A percentile compares a stretch with the other conserved stretches of the same genome.
These are phyloP conservation scores for Cydia strobilella DNA, from an alignment of 1,140 invertebrate genomes.

Conservation along the genomic window DNA sequence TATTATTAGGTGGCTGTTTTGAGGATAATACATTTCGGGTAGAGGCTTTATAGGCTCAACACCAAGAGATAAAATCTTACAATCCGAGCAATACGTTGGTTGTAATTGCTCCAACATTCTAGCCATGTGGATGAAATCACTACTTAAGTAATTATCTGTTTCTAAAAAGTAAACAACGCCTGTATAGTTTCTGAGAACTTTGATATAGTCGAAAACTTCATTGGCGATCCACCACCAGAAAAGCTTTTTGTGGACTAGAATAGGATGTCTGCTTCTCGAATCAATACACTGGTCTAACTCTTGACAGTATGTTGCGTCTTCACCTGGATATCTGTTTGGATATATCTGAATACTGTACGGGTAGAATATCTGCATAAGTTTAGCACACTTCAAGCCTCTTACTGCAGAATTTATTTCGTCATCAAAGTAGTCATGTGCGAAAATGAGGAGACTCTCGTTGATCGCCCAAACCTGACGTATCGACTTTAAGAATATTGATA, in stretches of 20 bases:
- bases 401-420: constrained; percentile 45
- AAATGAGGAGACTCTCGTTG: constrained; percentile 44
- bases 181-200: constrained; percentile 38
- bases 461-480: constrained; percentile 41
- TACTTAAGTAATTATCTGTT: constrained; percentile 47
- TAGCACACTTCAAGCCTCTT: constrained; percentile 39
- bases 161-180: constrained; percentile 48
- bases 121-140: constrained; percentile 44
- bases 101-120: constrained; percentile 38
- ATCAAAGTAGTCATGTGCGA: constrained; percentile 48
- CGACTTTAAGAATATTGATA: constrained; percentile 42
- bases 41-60: constrained; percentile 39
- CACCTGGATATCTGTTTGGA: constrained; percentile 45
- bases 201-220: constrained; percentile 48
- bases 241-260: constrained; percentile 45
- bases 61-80: constrained; percentile 46
- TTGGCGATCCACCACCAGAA: constrained; percentile 56
- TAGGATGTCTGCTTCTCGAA: constrained; percentile 38
- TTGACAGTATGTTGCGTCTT: constrained; percentile 40
- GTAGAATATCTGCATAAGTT: constrained; percentile 50
- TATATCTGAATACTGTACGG: constrained; percentile 49
- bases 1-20: constrained; percentile 34
- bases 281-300: constrained; percentile 37
- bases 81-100: constrained; percentile 36
- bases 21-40: constrained; percentile 36